Evolutionary conservation across 2,888 invertebrate species (phyloP).

Genomic region (Trimorus sp.): DNA sequence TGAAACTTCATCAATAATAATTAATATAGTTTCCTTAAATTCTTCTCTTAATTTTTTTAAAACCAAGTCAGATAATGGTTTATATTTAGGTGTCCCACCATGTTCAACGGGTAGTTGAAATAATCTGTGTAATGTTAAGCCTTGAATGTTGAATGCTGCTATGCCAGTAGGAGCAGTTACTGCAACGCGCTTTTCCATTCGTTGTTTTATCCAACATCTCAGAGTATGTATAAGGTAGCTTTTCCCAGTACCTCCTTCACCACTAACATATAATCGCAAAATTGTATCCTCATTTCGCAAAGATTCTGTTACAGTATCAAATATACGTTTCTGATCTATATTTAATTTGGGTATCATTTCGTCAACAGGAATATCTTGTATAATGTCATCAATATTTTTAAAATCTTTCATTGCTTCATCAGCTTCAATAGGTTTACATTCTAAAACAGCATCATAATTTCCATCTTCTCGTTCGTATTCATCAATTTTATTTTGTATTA

Average conservation of each 20-base stretch:
- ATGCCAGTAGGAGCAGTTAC: conserved; percentile 74
- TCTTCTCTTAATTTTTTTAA: conserved; percentile 65
- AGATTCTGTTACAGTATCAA: conserved; percentile 42
- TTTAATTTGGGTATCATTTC: conserved; percentile 57
- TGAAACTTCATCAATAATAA: conserved; percentile 1
- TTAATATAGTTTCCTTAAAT: neutral
- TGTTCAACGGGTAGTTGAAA: conserved; percentile 5
- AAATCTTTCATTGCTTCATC: conserved; percentile 28
- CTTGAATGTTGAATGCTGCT: conserved; percentile 75
- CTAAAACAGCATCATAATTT: conserved; percentile 17
- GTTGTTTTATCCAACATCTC: conserved; percentile 1
- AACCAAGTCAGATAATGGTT: conserved; percentile 69
- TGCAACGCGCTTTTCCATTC: conserved; percentile 69
- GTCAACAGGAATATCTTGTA: neutral
- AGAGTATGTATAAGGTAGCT: conserved; percentile 48
- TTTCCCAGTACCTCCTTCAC: conserved; percentile 73
- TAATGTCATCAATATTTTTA: conserved; percentile 27
- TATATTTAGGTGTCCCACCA: conserved; percentile 65
- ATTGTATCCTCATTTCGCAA: conserved; percentile 15
- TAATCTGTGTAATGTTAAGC: conserved; percentile 71
- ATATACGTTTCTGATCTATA: conserved; percentile 65
- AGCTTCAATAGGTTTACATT: conserved; percentile 33
- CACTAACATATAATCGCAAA: conserved; percentile 68
- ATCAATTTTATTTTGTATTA: conserved; percentile 1
- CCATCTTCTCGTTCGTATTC: neutral